Evolutionary conservation across 1,140 invertebrate genomes (phyloP).

Genomic region (Solenopsis fugax): DNA sequence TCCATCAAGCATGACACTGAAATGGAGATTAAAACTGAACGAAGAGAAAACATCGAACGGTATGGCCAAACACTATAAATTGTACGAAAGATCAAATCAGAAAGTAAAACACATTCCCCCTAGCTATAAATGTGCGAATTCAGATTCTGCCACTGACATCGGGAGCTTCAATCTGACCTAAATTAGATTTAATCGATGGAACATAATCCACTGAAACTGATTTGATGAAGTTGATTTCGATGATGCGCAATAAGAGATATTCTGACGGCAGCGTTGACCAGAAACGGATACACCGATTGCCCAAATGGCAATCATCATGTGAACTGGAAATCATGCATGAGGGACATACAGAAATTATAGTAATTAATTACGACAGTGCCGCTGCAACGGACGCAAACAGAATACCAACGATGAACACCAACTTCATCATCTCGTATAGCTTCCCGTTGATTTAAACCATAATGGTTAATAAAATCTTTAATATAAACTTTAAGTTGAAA

Average conservation of each 20-base stretch:
- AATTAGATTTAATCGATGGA: slow-evolving; percentile 34
- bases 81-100: neutral
- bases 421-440: neutral
- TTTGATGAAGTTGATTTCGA: slow-evolving; percentile 36
- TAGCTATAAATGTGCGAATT: neutral
- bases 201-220: slow-evolving; percentile 33
- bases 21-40: neutral
- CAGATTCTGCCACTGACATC: slow-evolving; percentile 14
- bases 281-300: slow-evolving; percentile 22
- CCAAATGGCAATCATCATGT: slow-evolving; percentile 26
- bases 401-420: neutral
- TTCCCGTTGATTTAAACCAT: slow-evolving; percentile 13
- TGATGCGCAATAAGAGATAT: slow-evolving; percentile 24
- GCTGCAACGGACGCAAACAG: slow-evolving; percentile 9
- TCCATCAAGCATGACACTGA: neutral
- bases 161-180: slow-evolving; percentile 19
- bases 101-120: neutral
- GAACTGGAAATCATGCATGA: slow-evolving; percentile 21
- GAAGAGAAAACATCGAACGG: slow-evolving; percentile 3
- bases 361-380: slow-evolving; percentile 43
- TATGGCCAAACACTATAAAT: slow-evolving; percentile 8
- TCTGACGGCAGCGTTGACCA: slow-evolving; percentile 21
- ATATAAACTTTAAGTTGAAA: neutral
- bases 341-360: slow-evolving; percentile 50
- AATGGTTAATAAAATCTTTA: slow-evolving; percentile 3